Percentiles rank a stretch among this genome's conserved stretches.
Evolutionary conservation across 2,113 vertebrate genomes (phyloP).

Genomic region (Tamias sibiricus): DNA sequence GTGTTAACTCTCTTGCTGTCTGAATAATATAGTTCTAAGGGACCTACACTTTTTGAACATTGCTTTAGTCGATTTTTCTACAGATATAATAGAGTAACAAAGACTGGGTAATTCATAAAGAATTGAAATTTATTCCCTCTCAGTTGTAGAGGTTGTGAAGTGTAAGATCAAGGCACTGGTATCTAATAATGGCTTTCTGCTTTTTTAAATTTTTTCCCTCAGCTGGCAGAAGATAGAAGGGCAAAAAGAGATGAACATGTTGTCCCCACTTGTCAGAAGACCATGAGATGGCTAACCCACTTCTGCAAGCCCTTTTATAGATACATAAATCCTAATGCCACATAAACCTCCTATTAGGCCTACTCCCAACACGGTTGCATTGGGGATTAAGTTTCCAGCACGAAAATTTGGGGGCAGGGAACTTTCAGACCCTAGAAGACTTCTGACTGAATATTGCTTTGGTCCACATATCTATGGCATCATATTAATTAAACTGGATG

Average conservation of each 20-base stretch:
- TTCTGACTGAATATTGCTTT: not conserved
- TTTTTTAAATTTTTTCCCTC: not conserved
- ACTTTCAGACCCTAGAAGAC: not conserved
- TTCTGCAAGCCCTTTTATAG: not conserved
- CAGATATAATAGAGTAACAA: not conserved
- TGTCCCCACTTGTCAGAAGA: not conserved
- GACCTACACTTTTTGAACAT: not conserved
- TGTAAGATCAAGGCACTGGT: not conserved
- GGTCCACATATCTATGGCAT: not conserved
- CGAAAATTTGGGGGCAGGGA: not conserved
- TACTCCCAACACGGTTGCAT: not conserved
- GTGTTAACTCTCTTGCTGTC: not conserved
- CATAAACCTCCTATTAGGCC: not conserved
- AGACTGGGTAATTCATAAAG: not conserved
- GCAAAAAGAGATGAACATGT: not conserved
- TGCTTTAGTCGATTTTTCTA: not conserved
- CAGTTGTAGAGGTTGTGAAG: not conserved
- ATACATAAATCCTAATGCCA: not conserved
- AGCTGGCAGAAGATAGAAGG: not conserved
- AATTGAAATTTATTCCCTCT: not conserved
- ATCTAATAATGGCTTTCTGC: not conserved
- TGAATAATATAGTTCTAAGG: not conserved
- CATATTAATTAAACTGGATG: not conserved
- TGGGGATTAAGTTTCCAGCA: not conserved
- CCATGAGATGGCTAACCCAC: not conserved